Evolutionary conservation across 2,888 invertebrate genomes (phyloP).

Genomic region (Tetrapedia diversipes): DNA sequence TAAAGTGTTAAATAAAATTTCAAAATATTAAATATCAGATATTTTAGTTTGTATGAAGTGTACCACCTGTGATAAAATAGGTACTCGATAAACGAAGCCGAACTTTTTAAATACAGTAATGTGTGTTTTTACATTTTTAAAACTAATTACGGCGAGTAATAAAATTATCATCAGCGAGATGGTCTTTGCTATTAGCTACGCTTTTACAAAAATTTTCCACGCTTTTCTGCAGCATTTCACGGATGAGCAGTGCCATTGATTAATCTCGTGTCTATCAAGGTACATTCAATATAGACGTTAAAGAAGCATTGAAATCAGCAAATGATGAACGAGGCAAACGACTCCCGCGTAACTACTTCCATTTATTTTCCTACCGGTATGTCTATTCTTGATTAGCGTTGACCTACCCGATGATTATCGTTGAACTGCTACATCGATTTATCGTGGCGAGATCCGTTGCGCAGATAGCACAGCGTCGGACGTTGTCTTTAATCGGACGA

Average conservation of each 20-base stretch:
- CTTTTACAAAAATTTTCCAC: not conserved
- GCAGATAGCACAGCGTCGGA: constrained; percentile 10
- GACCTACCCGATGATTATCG: constrained; percentile 34
- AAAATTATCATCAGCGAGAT: not conserved
- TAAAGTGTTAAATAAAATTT: too few species aligned
- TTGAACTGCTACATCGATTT: constrained; percentile 17
- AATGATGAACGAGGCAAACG: constrained; percentile 11
- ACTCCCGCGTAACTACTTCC: constrained; percentile 1
- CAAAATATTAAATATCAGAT: too few species aligned
- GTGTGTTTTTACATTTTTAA: too few species aligned
- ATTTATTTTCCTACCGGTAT: constrained; percentile 17
- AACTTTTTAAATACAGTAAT: too few species aligned
- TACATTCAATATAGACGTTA: constrained; percentile 9
- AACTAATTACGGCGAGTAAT: not conserved
- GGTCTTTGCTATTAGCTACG: too few species aligned
- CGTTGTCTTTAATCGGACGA: constrained; percentile 18
- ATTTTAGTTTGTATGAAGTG: too few species aligned
- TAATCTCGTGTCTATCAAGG: constrained; percentile 2
- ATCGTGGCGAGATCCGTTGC: constrained; percentile 23
- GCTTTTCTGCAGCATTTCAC: not conserved
- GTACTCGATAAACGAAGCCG: too few species aligned
- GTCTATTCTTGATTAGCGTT: constrained; percentile 30
- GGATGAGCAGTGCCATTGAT: not conserved
- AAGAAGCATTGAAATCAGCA: constrained; percentile 11
- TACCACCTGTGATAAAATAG: too few species aligned